phyloP scores from a whole-genome alignment of 2,113 vertebrate genomes.

The Dromas ardeola region DNA sequence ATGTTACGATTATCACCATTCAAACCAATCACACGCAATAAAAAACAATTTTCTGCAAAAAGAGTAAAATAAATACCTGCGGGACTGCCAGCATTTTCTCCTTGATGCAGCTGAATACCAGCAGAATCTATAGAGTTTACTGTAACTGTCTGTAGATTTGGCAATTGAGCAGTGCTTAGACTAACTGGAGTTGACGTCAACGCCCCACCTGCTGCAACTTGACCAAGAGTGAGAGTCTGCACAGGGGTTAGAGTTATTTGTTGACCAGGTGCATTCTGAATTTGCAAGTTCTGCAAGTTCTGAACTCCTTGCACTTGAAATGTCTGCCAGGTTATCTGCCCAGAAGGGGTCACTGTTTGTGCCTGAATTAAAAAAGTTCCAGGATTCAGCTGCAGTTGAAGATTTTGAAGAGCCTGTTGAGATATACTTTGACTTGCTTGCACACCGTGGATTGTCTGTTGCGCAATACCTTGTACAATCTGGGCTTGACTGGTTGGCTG shows the following conservation, averaged over 20 bases:
- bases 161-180: slow-evolving; percentile 92
- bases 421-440: slow-evolving; percentile 85
- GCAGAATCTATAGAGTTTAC: slow-evolving; percentile 92
- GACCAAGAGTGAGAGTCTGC: slow-evolving; percentile 95
- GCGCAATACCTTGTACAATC: slow-evolving; percentile 90
- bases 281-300: slow-evolving; percentile 97
- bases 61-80: slow-evolving; percentile 83
- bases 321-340: slow-evolving; percentile 99
- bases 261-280: slow-evolving; percentile 91
- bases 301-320: slow-evolving; percentile 99
- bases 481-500: slow-evolving; percentile 91
- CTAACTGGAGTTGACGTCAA: slow-evolving; percentile 86
- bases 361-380: slow-evolving; percentile 99
- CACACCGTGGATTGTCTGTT: slow-evolving; percentile 85
- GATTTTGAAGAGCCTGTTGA: slow-evolving; percentile 89
- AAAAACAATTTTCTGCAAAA: slow-evolving; percentile 1
- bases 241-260: slow-evolving; percentile 97
- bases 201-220: slow-evolving; percentile 85
- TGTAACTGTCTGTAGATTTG: slow-evolving; percentile 97
- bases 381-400: slow-evolving; percentile 95
- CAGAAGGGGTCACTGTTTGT: slow-evolving; percentile 95
- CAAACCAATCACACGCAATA: slow-evolving; percentile 7
- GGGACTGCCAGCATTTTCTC: slow-evolving; percentile 86
- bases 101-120: slow-evolving; percentile 87
- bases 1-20: neutral